A percentile compares a stretch with the other conserved stretches of the same genome.
These are phyloP conservation scores for Aspiorhynchus laticeps DNA, from an alignment of 2,113 vertebrate species.

Conservation along the genomic window DNA sequence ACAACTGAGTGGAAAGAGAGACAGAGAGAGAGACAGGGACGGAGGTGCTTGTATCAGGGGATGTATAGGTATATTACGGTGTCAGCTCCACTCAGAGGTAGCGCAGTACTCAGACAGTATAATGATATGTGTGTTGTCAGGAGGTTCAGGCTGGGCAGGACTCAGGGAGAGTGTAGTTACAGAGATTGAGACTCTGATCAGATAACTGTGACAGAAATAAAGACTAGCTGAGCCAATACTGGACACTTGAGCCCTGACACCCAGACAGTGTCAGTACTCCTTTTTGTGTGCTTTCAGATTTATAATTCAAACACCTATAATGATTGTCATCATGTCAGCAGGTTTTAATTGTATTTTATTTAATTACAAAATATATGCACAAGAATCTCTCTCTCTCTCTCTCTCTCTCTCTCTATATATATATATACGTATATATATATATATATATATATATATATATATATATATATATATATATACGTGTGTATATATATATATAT, in stretches of 20 bases:
- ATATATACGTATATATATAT: no score
- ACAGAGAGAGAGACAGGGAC: neutral
- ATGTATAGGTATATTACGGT: constrained; percentile 74
- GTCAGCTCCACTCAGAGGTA: constrained; percentile 80
- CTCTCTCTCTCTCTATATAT: no score
- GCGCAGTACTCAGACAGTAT: constrained; percentile 69
- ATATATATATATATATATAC: no score
- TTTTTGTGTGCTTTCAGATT: neutral
- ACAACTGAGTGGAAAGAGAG: constrained; percentile 7
- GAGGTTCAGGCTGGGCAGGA: constrained; percentile 48
- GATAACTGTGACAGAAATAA: constrained; percentile 77
- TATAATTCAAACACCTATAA: neutral
- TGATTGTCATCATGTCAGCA: neutral
- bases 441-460: no score
- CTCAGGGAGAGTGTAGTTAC: constrained; percentile 72
- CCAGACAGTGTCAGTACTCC: constrained; percentile 11
- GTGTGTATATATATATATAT: no score
- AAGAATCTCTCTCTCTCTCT: no score
- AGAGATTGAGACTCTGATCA: constrained; percentile 73
- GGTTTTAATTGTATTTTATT: no score
- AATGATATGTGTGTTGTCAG: constrained; percentile 82
- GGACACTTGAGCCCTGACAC: constrained; percentile 51
- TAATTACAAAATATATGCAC: no score
- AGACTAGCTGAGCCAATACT: constrained; percentile 66
- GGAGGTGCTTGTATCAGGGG: constrained; percentile 30